Evolutionary conservation across 2,797 vertebrate species (phyloP).

Genomic region (Propithecus deckenii): DNA sequence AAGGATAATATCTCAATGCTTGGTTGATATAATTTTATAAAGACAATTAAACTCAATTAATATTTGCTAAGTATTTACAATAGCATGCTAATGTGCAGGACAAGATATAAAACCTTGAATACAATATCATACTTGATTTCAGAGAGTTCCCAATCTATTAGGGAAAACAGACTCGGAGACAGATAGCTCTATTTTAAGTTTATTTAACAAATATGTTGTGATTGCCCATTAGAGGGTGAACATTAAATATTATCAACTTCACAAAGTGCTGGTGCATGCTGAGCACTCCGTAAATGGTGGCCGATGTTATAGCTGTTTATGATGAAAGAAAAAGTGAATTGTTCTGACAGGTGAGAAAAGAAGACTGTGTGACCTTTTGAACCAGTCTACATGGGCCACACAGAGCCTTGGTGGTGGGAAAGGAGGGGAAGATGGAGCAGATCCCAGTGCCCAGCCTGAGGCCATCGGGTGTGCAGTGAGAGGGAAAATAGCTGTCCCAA

Average conservation of each 20-base stretch:
- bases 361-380: neutral
- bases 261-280: neutral
- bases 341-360: neutral
- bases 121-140: neutral
- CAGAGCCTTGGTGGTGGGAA: neutral
- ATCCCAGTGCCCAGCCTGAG: neutral
- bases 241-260: neutral
- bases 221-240: neutral
- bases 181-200: neutral
- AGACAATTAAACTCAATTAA: neutral
- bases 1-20: neutral
- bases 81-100: neutral
- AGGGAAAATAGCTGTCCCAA: no score
- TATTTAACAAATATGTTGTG: neutral
- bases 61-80: neutral
- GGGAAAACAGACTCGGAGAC: neutral
- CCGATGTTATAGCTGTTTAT: neutral
- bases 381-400: neutral
- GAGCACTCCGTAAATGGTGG: neutral
- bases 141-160: neutral
- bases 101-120: neutral
- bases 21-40: neutral
- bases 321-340: neutral
- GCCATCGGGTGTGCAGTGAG: rapidly evolving
- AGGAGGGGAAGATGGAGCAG: rapidly evolving